Evolutionary conservation across 2,888 invertebrate species (phyloP).

Genomic region (Drosophila crucigera): DNA sequence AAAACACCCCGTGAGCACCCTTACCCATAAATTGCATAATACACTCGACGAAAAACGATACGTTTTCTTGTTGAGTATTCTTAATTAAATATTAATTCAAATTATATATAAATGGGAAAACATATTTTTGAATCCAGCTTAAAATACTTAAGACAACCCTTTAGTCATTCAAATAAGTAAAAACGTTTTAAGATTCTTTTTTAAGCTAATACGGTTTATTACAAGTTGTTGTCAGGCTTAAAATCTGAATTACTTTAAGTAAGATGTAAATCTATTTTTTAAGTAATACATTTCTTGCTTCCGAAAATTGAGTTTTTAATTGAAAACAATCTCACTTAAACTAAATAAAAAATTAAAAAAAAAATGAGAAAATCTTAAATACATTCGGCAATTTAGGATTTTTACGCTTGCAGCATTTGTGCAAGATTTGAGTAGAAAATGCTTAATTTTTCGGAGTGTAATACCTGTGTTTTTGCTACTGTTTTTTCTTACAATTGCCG

Average conservation of each 20-base stretch:
- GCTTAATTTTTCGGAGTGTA: not conserved
- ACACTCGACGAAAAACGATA: not conserved
- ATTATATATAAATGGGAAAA: not conserved
- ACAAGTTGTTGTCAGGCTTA: too few relatives aligned
- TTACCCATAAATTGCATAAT: not conserved
- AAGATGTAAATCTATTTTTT: not conserved
- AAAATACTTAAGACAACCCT: not conserved
- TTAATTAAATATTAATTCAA: not conserved
- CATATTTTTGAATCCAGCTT: not conserved
- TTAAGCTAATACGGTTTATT: not conserved
- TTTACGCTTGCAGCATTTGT: not conserved
- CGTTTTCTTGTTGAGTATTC: not conserved
- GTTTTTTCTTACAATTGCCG: conserved; percentile 15
- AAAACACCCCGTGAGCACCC: conserved; percentile 22
- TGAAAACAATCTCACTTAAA: not conserved
- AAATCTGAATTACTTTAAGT: not conserved
- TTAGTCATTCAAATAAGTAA: not conserved
- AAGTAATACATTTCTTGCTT: not conserved
- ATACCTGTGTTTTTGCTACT: conserved; percentile 16
- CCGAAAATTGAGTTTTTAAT: not conserved
- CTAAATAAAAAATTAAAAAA: not conserved
- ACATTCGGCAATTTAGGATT: not conserved
- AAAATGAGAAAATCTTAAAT: not conserved
- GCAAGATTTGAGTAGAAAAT: too few relatives aligned
- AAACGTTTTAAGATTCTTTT: not conserved